phyloP scores from a whole-genome alignment of 2,888 invertebrate genomes.

The Autographa pulchrina region DNA sequence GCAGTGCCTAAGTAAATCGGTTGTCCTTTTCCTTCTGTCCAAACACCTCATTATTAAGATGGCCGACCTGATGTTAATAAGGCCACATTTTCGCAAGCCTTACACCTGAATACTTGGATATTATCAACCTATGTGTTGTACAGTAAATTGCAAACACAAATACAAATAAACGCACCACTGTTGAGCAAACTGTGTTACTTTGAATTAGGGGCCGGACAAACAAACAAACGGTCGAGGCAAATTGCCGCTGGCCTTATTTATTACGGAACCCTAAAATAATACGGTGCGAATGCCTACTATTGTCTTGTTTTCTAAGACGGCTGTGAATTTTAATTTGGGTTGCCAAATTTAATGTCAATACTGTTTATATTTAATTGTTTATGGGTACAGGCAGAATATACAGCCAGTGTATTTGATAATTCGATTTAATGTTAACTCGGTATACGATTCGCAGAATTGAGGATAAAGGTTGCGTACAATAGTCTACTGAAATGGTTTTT shows the following conservation, averaged over 20 bases:
- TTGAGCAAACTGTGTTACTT: slow-evolving; percentile 81
- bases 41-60: slow-evolving; percentile 8
- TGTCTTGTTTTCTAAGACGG: slow-evolving; percentile 55
- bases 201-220: slow-evolving; percentile 79
- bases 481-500: not conserved
- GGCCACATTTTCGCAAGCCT: slow-evolving; percentile 35
- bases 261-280: slow-evolving; percentile 73
- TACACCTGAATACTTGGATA: slow-evolving; percentile 51
- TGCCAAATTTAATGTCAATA: slow-evolving; percentile 4
- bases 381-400: not conserved
- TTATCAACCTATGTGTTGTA: slow-evolving; percentile 62
- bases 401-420: not conserved
- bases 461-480: not conserved
- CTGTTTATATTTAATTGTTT: slow-evolving; percentile 5
- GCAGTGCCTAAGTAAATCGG: not conserved
- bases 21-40: not conserved
- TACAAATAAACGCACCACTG: slow-evolving; percentile 74
- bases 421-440: not conserved
- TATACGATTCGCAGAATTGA: not conserved
- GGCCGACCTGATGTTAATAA: slow-evolving; percentile 39
- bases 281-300: slow-evolving; percentile 56
- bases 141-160: slow-evolving; percentile 80
- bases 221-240: slow-evolving; percentile 71
- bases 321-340: slow-evolving; percentile 43
- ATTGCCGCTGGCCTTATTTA: slow-evolving; percentile 76